Conservation (phyloP, 2,888 invertebrate species). For the Nysson spinosus region DNA sequence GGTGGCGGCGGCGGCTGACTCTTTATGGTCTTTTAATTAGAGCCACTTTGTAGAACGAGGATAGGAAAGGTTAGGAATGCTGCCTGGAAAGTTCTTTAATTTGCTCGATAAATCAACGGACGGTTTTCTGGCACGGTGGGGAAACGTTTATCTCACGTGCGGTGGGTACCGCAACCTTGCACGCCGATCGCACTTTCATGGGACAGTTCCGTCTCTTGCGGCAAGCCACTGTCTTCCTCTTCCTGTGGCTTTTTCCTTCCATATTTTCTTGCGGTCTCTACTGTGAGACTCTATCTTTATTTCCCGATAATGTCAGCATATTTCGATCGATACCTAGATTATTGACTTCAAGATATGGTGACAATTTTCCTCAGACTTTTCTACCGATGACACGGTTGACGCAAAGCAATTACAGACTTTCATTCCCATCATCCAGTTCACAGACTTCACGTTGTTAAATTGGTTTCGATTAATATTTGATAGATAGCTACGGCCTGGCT, state of each 20-base stretch:
- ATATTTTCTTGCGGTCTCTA: neutral
- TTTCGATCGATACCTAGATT: no score
- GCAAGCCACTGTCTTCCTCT: slow-evolving; percentile 1
- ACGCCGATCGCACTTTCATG: slow-evolving; percentile 41
- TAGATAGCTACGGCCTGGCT: slow-evolving; percentile 30
- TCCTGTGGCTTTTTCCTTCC: neutral
- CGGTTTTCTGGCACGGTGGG: slow-evolving; percentile 34
- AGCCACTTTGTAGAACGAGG: slow-evolving; percentile 68
- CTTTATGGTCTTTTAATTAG: slow-evolving; percentile 74
- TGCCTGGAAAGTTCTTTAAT: slow-evolving; percentile 69
- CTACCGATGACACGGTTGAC: no score
- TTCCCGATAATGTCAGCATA: no score
- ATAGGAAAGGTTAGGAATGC: slow-evolving; percentile 62
- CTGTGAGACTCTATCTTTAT: neutral
- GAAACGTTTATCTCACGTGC: slow-evolving; percentile 56
- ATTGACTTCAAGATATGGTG: no score
- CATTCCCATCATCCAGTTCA: no score
- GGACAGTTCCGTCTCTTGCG: slow-evolving; percentile 35
- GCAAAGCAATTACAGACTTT: no score
- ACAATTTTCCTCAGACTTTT: no score
- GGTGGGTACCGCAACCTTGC: slow-evolving; percentile 28
- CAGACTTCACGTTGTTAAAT: neutral
- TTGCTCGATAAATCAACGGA: slow-evolving; percentile 68
- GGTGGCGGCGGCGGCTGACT: slow-evolving; percentile 62
- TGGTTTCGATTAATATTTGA: slow-evolving; percentile 37